Percentiles rank a stretch among this genome's conserved stretches.
phyloP scores from a whole-genome alignment of 1,140 invertebrate genomes.

The Aphelenchoides fujianensis region DNA sequence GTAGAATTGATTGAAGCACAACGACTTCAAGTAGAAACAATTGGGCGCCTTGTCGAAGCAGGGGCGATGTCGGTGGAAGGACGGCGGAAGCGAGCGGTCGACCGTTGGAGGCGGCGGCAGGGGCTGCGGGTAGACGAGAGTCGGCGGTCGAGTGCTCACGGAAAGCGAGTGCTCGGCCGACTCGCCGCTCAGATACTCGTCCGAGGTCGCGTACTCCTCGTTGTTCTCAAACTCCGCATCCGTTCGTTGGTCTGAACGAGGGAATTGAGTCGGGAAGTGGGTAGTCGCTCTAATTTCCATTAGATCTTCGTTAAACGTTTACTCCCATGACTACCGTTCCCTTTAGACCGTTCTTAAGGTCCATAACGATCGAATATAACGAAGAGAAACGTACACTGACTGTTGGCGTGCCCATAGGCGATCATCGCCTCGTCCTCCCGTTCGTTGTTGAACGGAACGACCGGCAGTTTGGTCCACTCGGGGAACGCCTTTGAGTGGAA shows the following conservation, averaged over 20 bases:
- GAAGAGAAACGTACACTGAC: too few relatives aligned
- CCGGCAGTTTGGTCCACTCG: neutral
- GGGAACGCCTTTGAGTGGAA: neutral
- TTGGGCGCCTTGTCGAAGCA: constrained; percentile 17
- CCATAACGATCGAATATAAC: too few relatives aligned
- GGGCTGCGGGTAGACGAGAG: neutral
- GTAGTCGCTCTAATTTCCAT: too few relatives aligned
- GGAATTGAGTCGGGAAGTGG: too few relatives aligned
- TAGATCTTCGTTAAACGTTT: too few relatives aligned
- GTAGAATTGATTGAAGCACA: constrained; percentile 18
- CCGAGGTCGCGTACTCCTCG: neutral
- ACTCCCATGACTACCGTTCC: too few relatives aligned
- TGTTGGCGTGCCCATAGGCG: too few relatives aligned
- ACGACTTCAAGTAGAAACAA: constrained; percentile 22
- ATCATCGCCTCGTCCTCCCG: too few relatives aligned
- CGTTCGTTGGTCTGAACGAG: too few relatives aligned
- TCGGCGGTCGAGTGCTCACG: neutral
- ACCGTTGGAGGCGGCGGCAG: constrained; percentile 6
- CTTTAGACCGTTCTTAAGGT: too few relatives aligned
- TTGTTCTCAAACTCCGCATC: neutral
- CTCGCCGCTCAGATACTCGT: constrained; percentile 4
- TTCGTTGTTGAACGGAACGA: neutral
- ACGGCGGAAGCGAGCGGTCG: neutral
- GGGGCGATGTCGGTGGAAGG: neutral
- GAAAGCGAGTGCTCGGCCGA: neutral